Percentiles rank a stretch among this genome's conserved stretches.
Conservation (phyloP, 2,888 invertebrate genomes). For the Lucinisca nassula region DNA sequence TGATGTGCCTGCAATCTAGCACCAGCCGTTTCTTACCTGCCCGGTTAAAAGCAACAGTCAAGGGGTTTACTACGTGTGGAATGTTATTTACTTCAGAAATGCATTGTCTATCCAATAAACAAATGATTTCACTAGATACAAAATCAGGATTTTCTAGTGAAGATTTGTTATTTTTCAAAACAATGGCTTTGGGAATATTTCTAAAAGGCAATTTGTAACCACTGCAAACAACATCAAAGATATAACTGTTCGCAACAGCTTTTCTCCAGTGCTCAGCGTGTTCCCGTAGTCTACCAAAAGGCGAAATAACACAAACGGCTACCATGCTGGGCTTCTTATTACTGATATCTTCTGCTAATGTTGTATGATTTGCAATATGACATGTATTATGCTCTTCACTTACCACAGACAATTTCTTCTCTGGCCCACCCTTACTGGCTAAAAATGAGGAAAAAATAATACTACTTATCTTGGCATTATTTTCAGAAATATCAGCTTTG, state of each 20-base stretch:
- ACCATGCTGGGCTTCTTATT: too few relatives aligned
- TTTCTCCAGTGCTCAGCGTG: neutral
- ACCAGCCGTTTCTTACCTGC: slow-evolving; percentile 35
- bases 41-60: slow-evolving; percentile 37
- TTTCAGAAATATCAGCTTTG: neutral
- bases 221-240: slow-evolving; percentile 2
- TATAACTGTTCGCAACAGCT: neutral
- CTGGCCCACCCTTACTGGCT: neutral
- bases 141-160: slow-evolving; percentile 26
- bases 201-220: slow-evolving; percentile 38
- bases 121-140: slow-evolving; percentile 28
- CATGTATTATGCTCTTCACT: neutral
- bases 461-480: neutral
- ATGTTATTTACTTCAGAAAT: slow-evolving; percentile 4
- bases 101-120: slow-evolving; percentile 16
- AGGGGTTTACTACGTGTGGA: slow-evolving; percentile 36
- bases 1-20: slow-evolving; percentile 40
- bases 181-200: neutral
- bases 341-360: slow-evolving; percentile 13
- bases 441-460: neutral
- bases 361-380: neutral
- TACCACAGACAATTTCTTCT: neutral
- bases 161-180: slow-evolving; percentile 40
- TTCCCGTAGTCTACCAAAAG: neutral
- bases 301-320: slow-evolving; percentile 13